Evolutionary conservation across 1,140 invertebrate genomes (phyloP).

Genomic region (Choristoneura fumiferana): DNA sequence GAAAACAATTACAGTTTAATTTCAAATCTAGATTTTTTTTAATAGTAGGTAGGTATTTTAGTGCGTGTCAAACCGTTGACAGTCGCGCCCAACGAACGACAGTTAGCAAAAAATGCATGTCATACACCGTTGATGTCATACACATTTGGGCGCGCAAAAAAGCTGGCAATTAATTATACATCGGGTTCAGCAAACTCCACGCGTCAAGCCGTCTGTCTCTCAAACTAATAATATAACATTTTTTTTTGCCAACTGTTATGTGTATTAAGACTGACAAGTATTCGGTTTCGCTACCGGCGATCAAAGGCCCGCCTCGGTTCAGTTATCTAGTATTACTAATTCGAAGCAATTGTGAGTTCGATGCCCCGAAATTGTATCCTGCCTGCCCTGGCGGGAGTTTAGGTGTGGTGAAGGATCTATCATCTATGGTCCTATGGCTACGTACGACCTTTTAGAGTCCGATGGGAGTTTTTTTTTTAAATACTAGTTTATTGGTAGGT

Average conservation of each 20-base stretch:
- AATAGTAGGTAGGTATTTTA: too few species aligned
- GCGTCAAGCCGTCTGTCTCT: constrained; percentile 42
- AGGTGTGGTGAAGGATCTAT: not conserved
- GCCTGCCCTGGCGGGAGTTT: not conserved
- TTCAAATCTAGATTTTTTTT: too few species aligned
- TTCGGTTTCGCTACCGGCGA: constrained; percentile 23
- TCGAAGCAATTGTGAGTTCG: constrained; percentile 34
- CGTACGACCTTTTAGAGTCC: too few species aligned
- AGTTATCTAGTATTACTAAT: constrained; percentile 27
- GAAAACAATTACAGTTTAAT: too few species aligned
- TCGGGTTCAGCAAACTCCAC: constrained; percentile 34
- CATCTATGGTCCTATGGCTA: not conserved
- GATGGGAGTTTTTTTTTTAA: too few species aligned
- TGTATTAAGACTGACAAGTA: constrained; percentile 46
- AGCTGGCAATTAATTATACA: constrained; percentile 38
- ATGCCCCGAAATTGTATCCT: constrained; percentile 31
- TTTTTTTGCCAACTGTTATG: constrained; percentile 47
- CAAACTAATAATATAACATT: constrained; percentile 27
- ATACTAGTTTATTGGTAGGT: too few species aligned
- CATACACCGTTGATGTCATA: constrained; percentile 19
- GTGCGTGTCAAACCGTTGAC: too few species aligned
- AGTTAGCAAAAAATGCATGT: constrained; percentile 11
- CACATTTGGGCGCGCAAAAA: constrained; percentile 12
- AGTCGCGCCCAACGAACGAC: not conserved
- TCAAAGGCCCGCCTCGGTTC: constrained; percentile 25